Conservation (phyloP, 1,140 invertebrate genomes). For the Lamellibrachia luymesi region DNA sequence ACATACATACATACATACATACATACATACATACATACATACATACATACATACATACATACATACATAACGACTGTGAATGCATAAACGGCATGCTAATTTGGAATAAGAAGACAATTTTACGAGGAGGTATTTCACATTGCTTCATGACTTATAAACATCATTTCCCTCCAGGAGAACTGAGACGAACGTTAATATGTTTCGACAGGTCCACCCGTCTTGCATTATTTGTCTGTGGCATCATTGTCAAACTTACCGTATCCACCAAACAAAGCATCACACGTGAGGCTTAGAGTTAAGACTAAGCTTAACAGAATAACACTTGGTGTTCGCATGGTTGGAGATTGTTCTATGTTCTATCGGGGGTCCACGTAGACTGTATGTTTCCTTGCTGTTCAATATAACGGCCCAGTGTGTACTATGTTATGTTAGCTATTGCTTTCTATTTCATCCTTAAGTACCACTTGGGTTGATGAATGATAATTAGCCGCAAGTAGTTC, state of each 20-base stretch:
- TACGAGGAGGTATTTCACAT: too few relatives aligned
- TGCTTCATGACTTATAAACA: too few relatives aligned
- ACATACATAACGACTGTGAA: too few relatives aligned
- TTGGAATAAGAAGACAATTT: too few relatives aligned
- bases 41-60: too few relatives aligned
- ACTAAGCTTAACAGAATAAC: not conserved
- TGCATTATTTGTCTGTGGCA: not conserved
- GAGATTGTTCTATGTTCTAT: not conserved
- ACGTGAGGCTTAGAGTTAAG: not conserved
- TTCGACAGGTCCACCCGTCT: too few relatives aligned
- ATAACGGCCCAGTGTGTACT: not conserved
- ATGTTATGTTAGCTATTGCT: not conserved
- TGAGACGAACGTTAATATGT: too few relatives aligned
- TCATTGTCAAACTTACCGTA: not conserved
- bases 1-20: too few relatives aligned
- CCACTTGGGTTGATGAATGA: not conserved
- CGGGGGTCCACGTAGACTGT: not conserved
- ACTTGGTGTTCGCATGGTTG: not conserved
- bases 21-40: too few relatives aligned
- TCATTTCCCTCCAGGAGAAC: too few relatives aligned
- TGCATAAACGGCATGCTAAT: too few relatives aligned
- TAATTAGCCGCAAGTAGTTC: not conserved
- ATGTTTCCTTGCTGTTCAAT: not conserved
- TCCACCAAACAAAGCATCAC: not conserved
- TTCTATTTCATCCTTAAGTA: not conserved